Conservation (phyloP, 2,797 vertebrate genomes). For the Siniperca undulata region DNA sequence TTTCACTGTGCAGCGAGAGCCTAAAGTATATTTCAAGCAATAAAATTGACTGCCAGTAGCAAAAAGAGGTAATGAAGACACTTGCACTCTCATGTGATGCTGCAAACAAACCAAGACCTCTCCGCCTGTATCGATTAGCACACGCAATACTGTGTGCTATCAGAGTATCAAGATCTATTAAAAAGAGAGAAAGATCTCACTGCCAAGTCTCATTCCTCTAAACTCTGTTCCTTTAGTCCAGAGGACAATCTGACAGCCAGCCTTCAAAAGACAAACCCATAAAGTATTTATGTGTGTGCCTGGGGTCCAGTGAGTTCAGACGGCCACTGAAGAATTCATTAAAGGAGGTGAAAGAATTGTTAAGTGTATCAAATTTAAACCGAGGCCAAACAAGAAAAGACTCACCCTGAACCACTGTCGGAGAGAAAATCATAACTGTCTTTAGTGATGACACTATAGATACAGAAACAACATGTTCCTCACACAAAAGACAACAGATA, state of each 20-base stretch:
- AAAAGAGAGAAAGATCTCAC: slow-evolving; percentile 62
- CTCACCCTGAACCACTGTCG: slow-evolving; percentile 53
- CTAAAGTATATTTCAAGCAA: slow-evolving; percentile 62
- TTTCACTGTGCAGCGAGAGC: slow-evolving; percentile 51
- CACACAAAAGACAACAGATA: slow-evolving; percentile 58
- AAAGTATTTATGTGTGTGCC: slow-evolving; percentile 85
- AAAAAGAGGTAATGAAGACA: slow-evolving; percentile 66
- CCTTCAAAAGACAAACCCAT: slow-evolving; percentile 87
- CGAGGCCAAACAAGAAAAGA: slow-evolving; percentile 78
- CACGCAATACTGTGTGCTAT: slow-evolving; percentile 48
- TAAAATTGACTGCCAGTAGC: slow-evolving; percentile 53
- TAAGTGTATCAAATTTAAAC: slow-evolving; percentile 83
- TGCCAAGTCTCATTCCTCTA: slow-evolving; percentile 74
- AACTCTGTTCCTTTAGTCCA: slow-evolving; percentile 78
- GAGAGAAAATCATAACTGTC: slow-evolving; percentile 71
- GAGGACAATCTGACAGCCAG: slow-evolving; percentile 84
- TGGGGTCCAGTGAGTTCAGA: slow-evolving; percentile 82
- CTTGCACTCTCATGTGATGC: slow-evolving; percentile 50
- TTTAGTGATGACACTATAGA: slow-evolving; percentile 78
- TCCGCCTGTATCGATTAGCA: slow-evolving; percentile 66
- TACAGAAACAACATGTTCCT: slow-evolving; percentile 65
- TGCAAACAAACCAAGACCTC: slow-evolving; percentile 60
- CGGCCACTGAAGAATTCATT: slow-evolving; percentile 87
- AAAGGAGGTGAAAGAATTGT: slow-evolving; percentile 85
- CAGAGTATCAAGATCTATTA: slow-evolving; percentile 53